phyloP scores from a whole-genome alignment of 2,113 vertebrate species.

The Odobenus rosmarus region DNA sequence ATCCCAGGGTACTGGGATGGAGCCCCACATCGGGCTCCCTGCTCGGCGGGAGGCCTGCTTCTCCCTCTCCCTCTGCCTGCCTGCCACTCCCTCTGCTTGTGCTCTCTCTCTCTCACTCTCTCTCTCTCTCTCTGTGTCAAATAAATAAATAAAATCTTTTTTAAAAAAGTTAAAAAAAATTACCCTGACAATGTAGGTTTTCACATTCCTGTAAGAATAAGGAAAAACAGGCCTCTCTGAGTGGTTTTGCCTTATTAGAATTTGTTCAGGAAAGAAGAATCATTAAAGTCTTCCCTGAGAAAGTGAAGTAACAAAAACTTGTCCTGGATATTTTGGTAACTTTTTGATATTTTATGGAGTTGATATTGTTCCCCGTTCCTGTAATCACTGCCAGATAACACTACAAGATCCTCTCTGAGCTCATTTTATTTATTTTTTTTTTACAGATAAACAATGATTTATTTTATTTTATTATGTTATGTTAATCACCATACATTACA shows the following conservation, averaged over 20 bases:
- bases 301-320: slow-evolving; percentile 48
- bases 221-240: slow-evolving; percentile 14
- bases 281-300: slow-evolving; percentile 56
- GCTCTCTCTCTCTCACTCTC: too few relatives aligned
- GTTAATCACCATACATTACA: too few relatives aligned
- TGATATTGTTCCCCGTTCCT: slow-evolving; percentile 7
- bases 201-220: slow-evolving; percentile 40
- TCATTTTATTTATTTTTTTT: slow-evolving; percentile 31
- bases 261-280: slow-evolving; percentile 45
- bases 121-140: too few relatives aligned
- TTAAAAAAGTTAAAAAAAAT: background rate
- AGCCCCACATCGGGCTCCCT: too few relatives aligned
- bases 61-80: too few relatives aligned
- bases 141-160: too few relatives aligned
- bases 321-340: background rate
- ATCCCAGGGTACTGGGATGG: too few relatives aligned
- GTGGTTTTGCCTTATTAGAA: slow-evolving; percentile 49
- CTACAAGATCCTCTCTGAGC: slow-evolving; percentile 38
- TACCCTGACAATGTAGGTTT: slow-evolving; percentile 46
- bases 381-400: background rate
- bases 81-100: too few relatives aligned
- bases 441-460: too few relatives aligned
- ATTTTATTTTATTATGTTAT: too few relatives aligned
- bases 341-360: slow-evolving; percentile 47
- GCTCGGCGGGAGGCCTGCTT: too few relatives aligned